Evolutionary conservation across 2,113 vertebrate species (phyloP).

Genomic region (Onychostoma macrolepis): DNA sequence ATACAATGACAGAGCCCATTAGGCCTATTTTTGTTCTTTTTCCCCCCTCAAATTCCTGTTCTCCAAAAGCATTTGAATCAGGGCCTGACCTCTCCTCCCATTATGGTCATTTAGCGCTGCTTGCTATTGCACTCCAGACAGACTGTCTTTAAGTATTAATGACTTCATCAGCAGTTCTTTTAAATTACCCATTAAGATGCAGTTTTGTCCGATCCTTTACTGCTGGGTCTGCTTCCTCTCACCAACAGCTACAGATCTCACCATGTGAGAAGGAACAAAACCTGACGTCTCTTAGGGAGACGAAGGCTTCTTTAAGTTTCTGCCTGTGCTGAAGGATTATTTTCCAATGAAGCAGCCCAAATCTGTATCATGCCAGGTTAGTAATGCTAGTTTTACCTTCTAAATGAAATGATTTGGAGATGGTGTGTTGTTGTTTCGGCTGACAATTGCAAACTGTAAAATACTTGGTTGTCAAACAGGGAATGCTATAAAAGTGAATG

Average conservation of each 20-base stretch:
- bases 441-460: constrained; percentile 2
- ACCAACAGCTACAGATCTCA: constrained; percentile 31
- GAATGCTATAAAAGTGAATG: constrained; percentile 3
- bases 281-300: not conserved
- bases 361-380: constrained; percentile 49
- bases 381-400: constrained; percentile 23
- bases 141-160: constrained; percentile 66
- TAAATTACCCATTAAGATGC: constrained; percentile 56
- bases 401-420: not conserved
- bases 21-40: constrained; percentile 22
- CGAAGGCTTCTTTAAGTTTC: not conserved
- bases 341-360: constrained; percentile 15
- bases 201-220: constrained; percentile 42
- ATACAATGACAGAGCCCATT: constrained; percentile 36
- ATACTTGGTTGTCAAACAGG: not conserved
- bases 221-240: constrained; percentile 39
- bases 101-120: constrained; percentile 51
- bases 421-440: not conserved
- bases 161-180: constrained; percentile 63
- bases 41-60: constrained; percentile 22
- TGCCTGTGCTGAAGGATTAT: constrained; percentile 29
- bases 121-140: constrained; percentile 56
- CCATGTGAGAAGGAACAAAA: constrained; percentile 12
- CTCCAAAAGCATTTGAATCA: constrained; percentile 48
- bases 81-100: constrained; percentile 51